These are phyloP conservation scores for Nettapus auritus DNA, from an alignment of 2,113 vertebrate genomes.

Conservation along the genomic window DNA sequence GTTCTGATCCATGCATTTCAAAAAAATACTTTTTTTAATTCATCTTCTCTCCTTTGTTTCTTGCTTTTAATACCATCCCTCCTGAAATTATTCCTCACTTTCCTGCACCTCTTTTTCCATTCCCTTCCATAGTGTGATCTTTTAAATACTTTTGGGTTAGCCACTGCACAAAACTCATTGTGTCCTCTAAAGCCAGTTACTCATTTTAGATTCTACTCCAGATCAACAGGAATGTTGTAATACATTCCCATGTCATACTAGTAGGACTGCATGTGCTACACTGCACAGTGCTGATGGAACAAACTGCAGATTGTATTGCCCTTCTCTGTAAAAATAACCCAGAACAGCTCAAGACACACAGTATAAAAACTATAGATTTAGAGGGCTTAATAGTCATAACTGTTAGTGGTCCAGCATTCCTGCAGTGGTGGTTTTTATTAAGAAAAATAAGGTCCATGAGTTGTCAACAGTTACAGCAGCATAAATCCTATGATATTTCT, in stretches of 20 bases:
- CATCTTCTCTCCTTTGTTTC: not conserved
- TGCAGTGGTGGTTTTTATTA: not conserved
- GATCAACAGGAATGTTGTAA: not conserved
- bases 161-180: not conserved
- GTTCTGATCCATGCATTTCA: not conserved
- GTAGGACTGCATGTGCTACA: not conserved
- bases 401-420: not conserved
- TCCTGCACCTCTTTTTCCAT: not conserved
- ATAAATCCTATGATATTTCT: not conserved
- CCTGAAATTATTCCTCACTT: not conserved
- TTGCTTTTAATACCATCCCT: not conserved
- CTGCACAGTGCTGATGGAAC: not conserved
- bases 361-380: not conserved
- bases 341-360: not conserved
- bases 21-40: not conserved
- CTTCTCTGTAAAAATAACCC: not conserved
- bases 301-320: not conserved
- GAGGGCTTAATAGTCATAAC: not conserved
- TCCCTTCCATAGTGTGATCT: not conserved
- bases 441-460: not conserved
- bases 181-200: not conserved
- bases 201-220: not conserved
- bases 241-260: not conserved
- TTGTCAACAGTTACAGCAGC: not conserved
- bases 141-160: not conserved